Evolutionary conservation across 2,797 vertebrate genomes (phyloP).

Genomic region (Podarcis lilfordi): DNA sequence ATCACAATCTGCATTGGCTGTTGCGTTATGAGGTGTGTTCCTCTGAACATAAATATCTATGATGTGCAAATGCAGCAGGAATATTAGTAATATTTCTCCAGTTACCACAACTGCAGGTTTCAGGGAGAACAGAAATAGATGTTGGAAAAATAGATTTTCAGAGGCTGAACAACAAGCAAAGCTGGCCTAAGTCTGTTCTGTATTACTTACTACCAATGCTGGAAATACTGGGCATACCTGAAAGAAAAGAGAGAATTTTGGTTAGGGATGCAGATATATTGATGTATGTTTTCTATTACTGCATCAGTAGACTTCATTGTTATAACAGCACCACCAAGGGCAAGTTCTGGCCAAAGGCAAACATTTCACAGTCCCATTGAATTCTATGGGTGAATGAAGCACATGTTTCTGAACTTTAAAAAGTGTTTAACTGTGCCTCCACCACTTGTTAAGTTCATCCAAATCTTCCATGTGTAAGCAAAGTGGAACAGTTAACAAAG

Average conservation of each 20-base stretch:
- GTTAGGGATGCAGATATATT: slow-evolving; percentile 57
- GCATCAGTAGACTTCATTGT: background rate
- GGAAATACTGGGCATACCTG: slow-evolving; percentile 96
- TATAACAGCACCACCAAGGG: background rate
- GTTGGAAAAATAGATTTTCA: slow-evolving; percentile 79
- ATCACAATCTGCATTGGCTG: slow-evolving; percentile 11
- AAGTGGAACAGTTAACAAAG: background rate
- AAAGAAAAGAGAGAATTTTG: slow-evolving; percentile 73
- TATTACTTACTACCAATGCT: slow-evolving; percentile 98
- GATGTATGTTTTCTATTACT: background rate
- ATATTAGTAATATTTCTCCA: slow-evolving; percentile 15
- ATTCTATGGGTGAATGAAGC: background rate
- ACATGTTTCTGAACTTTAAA: background rate
- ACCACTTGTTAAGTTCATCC: too few relatives aligned
- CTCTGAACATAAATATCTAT: slow-evolving; percentile 15
- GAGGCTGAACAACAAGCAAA: slow-evolving; percentile 82
- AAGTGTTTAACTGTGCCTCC: background rate
- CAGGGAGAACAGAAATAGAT: slow-evolving; percentile 86
- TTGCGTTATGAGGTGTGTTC: slow-evolving; percentile 16
- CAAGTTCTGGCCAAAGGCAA: background rate
- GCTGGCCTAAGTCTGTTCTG: slow-evolving; percentile 76
- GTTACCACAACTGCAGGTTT: slow-evolving; percentile 8
- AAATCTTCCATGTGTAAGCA: background rate
- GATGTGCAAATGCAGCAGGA: slow-evolving; percentile 35
- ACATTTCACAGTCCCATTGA: background rate